Conservation (phyloP, 1,140 invertebrate species). For the Diorhabda elongata region DNA sequence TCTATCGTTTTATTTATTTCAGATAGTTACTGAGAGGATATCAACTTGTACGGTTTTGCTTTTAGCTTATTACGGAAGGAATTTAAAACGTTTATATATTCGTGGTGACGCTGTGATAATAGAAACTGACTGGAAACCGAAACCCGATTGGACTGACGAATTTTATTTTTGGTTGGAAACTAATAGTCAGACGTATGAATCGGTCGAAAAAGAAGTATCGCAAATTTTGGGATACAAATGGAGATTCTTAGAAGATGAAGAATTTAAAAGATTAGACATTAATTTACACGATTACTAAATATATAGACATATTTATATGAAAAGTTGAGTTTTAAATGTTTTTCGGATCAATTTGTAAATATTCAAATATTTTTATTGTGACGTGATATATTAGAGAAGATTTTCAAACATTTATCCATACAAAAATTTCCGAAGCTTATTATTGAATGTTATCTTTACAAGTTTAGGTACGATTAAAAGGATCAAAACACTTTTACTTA, state of each 20-base stretch:
- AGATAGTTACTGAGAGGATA: slow-evolving; percentile 74
- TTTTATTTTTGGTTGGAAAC: slow-evolving; percentile 65
- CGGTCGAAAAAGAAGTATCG: slow-evolving; percentile 65
- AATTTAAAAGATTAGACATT: slow-evolving; percentile 54
- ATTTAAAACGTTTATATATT: slow-evolving; percentile 63
- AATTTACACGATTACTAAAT: slow-evolving; percentile 30
- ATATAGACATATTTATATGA: not conserved
- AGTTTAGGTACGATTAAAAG: too few species aligned
- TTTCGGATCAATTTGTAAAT: too few species aligned
- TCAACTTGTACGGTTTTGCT: slow-evolving; percentile 75
- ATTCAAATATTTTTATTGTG: too few species aligned
- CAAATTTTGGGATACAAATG: slow-evolving; percentile 64
- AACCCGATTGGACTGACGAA: slow-evolving; percentile 61
- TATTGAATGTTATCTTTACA: too few species aligned
- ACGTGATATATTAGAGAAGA: too few species aligned
- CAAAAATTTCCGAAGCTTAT: too few species aligned
- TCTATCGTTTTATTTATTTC: slow-evolving; percentile 22
- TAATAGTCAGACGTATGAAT: slow-evolving; percentile 60
- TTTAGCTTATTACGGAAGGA: slow-evolving; percentile 62
- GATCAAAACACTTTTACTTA: too few species aligned
- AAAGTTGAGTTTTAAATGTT: too few species aligned
- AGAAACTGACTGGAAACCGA: slow-evolving; percentile 64
- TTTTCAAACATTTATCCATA: too few species aligned
- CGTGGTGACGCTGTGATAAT: slow-evolving; percentile 69
- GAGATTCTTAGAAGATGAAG: slow-evolving; percentile 68